Evolutionary conservation across 2,888 invertebrate genomes (phyloP).

Genomic region (Pollenia labialis): DNA sequence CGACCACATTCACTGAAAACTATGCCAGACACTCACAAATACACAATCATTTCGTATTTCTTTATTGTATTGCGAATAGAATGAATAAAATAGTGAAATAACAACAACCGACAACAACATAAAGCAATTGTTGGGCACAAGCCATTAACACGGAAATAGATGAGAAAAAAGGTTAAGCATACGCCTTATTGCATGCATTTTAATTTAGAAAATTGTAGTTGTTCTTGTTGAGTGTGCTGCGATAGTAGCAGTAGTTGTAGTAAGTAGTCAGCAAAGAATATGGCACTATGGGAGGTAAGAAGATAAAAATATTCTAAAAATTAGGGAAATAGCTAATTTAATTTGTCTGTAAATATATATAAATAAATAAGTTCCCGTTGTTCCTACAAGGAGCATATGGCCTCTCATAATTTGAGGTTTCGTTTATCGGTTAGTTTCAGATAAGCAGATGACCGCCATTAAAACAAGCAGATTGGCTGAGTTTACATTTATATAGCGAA

Average conservation of each 20-base stretch:
- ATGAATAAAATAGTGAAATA: conserved; percentile 28
- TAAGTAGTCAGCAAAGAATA: background rate
- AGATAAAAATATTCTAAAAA: background rate
- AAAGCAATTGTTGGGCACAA: conserved; percentile 44
- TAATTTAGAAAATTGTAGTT: conserved; percentile 45
- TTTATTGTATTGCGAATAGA: background rate
- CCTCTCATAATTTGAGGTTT: too few species aligned
- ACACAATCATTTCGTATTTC: background rate
- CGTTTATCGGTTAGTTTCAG: too few species aligned
- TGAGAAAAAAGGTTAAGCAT: conserved; percentile 77
- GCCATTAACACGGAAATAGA: conserved; percentile 78
- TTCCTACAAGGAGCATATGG: too few species aligned
- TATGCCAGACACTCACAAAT: background rate
- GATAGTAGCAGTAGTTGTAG: background rate
- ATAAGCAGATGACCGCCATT: too few species aligned
- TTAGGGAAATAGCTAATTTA: too few species aligned
- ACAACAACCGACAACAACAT: background rate
- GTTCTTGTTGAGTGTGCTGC: background rate
- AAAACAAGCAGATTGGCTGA: too few species aligned
- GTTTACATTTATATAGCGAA: background rate
- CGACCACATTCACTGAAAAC: conserved; percentile 11
- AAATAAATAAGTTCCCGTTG: too few species aligned
- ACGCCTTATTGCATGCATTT: conserved; percentile 78
- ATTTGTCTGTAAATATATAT: too few species aligned
- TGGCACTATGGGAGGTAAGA: background rate